A percentile compares a stretch with the other conserved stretches of the same genome.
Conservation (phyloP, 2,113 vertebrate species). For the Apistogramma diplotaenia region DNA sequence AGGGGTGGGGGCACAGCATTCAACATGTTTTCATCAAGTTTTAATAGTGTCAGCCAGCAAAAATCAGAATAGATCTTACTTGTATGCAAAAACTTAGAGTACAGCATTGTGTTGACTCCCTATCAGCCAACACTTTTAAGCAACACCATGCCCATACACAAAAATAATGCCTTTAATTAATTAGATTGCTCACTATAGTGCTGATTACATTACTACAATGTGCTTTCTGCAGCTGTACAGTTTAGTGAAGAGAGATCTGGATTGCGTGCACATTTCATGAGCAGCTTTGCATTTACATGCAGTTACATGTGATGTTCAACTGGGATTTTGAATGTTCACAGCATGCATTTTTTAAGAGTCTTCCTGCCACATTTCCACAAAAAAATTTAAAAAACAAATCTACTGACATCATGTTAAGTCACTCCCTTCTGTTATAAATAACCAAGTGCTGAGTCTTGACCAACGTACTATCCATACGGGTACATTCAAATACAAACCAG, state of each 20-base stretch:
- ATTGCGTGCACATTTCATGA: constrained; percentile 57
- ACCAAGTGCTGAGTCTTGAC: constrained; percentile 65
- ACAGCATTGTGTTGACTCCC: constrained; percentile 43
- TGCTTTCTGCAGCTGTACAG: constrained; percentile 57
- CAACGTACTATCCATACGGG: constrained; percentile 63
- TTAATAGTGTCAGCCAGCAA: constrained; percentile 75
- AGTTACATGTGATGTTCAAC: constrained; percentile 53
- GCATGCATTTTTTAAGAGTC: constrained; percentile 64
- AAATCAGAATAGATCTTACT: constrained; percentile 56
- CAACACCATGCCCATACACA: constrained; percentile 65
- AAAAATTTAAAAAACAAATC: constrained; percentile 27
- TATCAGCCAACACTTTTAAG: constrained; percentile 62
- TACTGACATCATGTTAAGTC: constrained; percentile 56
- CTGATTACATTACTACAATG: constrained; percentile 40
- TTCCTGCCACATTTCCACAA: constrained; percentile 53
- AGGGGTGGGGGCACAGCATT: constrained; percentile 7
- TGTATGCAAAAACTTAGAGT: constrained; percentile 47
- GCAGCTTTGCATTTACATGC: constrained; percentile 73
- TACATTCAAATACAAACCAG: constrained; percentile 78
- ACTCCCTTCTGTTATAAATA: constrained; percentile 73
- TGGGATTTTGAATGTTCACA: constrained; percentile 34
- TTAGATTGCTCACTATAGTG: constrained; percentile 31
- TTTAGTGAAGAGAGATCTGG: constrained; percentile 48
- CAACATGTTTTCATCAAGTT: constrained; percentile 59
- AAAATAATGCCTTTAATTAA: constrained; percentile 68